Evolutionary conservation across 2,113 vertebrate species (phyloP).

Genomic region (Excalfactoria chinensis): DNA sequence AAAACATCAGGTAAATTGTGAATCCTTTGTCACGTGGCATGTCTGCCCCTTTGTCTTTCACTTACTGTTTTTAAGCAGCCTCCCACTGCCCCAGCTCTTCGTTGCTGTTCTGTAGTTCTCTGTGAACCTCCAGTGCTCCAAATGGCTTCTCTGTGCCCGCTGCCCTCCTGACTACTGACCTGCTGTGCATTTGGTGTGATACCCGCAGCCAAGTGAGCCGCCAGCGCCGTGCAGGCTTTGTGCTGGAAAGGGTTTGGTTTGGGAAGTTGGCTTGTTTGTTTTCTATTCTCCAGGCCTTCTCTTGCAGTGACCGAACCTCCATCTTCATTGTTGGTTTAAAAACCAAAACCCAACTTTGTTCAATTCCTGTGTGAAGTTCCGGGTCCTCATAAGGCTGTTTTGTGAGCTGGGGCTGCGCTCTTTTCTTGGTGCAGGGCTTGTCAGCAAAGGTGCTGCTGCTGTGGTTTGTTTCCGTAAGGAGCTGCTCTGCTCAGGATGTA

Average conservation of each 20-base stretch:
- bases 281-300: not conserved
- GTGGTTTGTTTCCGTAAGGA: conserved; percentile 34
- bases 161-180: not conserved
- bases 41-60: not conserved
- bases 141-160: not conserved
- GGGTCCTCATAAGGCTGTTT: not conserved
- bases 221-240: not conserved
- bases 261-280: too few relatives aligned
- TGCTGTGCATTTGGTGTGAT: not conserved
- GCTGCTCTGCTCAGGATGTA: conserved; percentile 57
- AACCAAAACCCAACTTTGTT: not conserved
- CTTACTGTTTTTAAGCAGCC: not conserved
- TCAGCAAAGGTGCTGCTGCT: conserved; percentile 33
- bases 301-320: not conserved
- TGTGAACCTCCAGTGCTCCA: conserved; percentile 46
- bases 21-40: not conserved
- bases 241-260: not conserved
- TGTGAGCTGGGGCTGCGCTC: conserved; percentile 16
- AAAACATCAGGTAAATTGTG: conserved; percentile 19
- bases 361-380: not conserved
- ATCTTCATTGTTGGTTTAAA: not conserved
- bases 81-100: not conserved
- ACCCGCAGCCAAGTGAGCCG: not conserved
- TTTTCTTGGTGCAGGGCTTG: conserved; percentile 36
- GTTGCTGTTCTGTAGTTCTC: not conserved